Percentiles rank a stretch among this genome's conserved stretches.
phyloP scores from a whole-genome alignment of 2,113 vertebrate genomes.

The Physeter macrocephalus region DNA sequence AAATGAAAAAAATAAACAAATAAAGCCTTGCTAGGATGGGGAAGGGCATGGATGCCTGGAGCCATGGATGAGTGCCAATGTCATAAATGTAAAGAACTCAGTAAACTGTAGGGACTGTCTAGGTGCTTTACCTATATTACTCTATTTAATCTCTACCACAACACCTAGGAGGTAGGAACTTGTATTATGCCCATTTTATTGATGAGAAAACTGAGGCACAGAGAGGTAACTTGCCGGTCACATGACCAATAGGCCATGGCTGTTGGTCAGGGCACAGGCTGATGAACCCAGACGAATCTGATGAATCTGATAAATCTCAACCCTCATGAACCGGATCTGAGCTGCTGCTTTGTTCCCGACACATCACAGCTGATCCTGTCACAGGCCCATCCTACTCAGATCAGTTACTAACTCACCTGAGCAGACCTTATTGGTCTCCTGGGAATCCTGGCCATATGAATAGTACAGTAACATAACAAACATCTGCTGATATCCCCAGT shows the following conservation, averaged over 20 bases:
- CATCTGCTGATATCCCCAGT: neutral
- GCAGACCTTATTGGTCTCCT: neutral
- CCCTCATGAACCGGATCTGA: neutral
- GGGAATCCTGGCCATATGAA: constrained; percentile 24
- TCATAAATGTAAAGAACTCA: neutral
- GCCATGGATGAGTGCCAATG: neutral
- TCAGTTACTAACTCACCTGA: constrained; percentile 1
- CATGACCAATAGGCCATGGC: neutral
- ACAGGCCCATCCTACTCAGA: neutral
- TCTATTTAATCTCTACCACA: neutral
- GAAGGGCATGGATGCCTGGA: neutral
- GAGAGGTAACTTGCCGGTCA: neutral
- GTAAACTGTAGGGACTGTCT: neutral
- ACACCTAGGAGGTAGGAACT: neutral
- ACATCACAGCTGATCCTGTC: neutral
- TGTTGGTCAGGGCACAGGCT: neutral
- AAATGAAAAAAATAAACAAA: neutral
- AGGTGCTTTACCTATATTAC: neutral
- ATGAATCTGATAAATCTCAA: too few species aligned
- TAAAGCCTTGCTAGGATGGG: neutral
- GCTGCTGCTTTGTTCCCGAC: neutral
- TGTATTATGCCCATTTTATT: neutral
- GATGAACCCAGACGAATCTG: neutral
- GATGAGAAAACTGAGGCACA: neutral
- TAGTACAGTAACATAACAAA: neutral